A percentile compares a stretch with the other conserved stretches of the same genome.
phyloP scores from a whole-genome alignment of 2,888 invertebrate species.

The Cephus runcator region DNA sequence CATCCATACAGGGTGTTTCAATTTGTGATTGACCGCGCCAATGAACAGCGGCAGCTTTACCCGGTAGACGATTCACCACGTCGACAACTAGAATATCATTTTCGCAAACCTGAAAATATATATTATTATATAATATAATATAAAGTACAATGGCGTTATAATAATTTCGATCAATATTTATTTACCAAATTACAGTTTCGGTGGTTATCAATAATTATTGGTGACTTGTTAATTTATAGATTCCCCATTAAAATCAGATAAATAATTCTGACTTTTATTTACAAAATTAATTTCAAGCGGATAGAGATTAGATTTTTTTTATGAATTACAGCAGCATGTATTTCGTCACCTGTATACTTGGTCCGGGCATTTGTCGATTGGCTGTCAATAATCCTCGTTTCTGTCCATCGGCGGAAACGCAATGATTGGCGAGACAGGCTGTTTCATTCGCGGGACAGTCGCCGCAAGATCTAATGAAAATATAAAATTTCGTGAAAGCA shows the following conservation, averaged over 20 bases:
- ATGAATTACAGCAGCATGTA: neutral
- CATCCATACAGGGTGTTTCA: constrained; percentile 80
- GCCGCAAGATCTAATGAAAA: constrained; percentile 71
- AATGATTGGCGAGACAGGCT: constrained; percentile 72
- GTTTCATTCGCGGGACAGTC: constrained; percentile 73
- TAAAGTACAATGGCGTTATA: neutral
- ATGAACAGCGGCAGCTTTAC: constrained; percentile 77
- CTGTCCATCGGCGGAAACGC: constrained; percentile 75
- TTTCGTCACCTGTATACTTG: constrained; percentile 68
- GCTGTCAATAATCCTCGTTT: constrained; percentile 74
- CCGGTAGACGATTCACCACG: constrained; percentile 76
- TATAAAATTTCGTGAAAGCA: neutral
- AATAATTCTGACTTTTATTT: no score
- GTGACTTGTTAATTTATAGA: no score
- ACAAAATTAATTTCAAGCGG: no score
- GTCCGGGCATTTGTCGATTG: constrained; percentile 78
- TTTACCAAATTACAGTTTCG: no score
- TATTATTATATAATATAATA: neutral
- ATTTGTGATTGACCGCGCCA: constrained; percentile 78
- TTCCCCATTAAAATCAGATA: no score
- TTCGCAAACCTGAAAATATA: constrained; percentile 71
- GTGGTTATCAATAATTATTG: no score
- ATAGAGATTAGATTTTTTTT: no score
- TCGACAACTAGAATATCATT: constrained; percentile 81
- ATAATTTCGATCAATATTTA: neutral